Base-by-base conservation (phyloP, 1,140 invertebrate genomes). In the Calliphora vicina region DNA sequence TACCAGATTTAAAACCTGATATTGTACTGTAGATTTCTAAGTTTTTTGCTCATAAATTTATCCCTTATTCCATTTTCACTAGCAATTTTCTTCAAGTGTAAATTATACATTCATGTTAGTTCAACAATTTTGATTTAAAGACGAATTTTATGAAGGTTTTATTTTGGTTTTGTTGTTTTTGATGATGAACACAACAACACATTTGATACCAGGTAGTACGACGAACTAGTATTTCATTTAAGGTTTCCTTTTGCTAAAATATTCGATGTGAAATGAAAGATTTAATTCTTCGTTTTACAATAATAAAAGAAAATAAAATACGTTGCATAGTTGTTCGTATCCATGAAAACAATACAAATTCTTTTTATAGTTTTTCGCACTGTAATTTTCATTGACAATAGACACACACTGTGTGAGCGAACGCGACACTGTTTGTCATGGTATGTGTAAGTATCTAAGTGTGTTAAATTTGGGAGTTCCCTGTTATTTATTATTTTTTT, bases 351-450 rank as follows among this genome's bases (percentile, higher is more conserved):
- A 57, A 57, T 6, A 17, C 10, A 57, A 35, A 57, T n/a, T n/a
- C 13, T 67, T 67, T 67, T 67, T 23, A 67, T 67, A 67, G 57
- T 67, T 67, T 67, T 67, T 67, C 57, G 57, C 57, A 67, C 57
- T 20, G 20, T 67, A 67, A 67, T 67, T 67, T 67, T 23, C 57
- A 67, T 20, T 67, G 57, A 67, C 57, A 67, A 67, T 67, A 67
- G 57, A 20, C 17, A 17, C 57, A 25, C 6, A 25, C n/a, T 67
- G 57, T 20, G 57, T 23, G n/a, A 17, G 12, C 4, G 45, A 17
- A 13, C 15, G 45, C 4, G 45, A 15, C 17, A 17, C 4, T 5
- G 13, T 1, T n/a, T 17, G 13, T 17, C 10, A 57, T n/a, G 13
- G 17, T 17, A n/a, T 57, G 1, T 57, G 45, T 17, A 4, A 15